Evolutionary conservation across 2,797 vertebrate genomes (phyloP), one percentile per base, ranked within the genome.

Genomic region (Coluber constrictor): DNA sequence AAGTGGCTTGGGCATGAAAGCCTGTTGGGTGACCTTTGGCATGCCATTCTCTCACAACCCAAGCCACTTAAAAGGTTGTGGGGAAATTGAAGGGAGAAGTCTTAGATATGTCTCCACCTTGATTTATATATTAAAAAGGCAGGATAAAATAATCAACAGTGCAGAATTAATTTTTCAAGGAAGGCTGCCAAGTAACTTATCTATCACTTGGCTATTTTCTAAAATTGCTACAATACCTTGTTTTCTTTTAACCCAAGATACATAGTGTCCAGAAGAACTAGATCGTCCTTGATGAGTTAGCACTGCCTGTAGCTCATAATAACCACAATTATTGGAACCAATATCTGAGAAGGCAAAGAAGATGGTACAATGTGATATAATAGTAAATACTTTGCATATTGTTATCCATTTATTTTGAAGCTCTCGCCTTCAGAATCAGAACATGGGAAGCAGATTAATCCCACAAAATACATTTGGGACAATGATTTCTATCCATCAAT

Each of bases 221-320:
- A 43, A 25, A 87, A 29, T 60, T 89, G 57, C 32, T 90, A 79
- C 88, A 91, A 96, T 97, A 99, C 99, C 99, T 98, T 99, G 98
- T 99, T 99, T 99, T 97, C 99, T 99, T 97, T 99, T 99, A 95
- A 99, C 99, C 99, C 99, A 99, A 61, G 98, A 99, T 54, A 99
- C 98, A 0, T 99, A 99, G 97, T 99, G 99, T 47, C 99, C 99
- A 13, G 99, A 99, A 88, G 99, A 99, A 96, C 99, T 99, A 13
- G 99, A 99, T 96, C 99, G 98, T 95, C 99, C 99, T 96, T 99
- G 99, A 96, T 99, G 99, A 0, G 99, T 99, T 94, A 99, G 97
- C 96, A 99, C 99, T 60, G 98, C 99, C 98, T 99, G 99, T 96
- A 99, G 98, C 96, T 99, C 99, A 0, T 99, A 99, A 97, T 99